Evolutionary conservation across 2,113 vertebrate genomes (phyloP), one percentile per base, ranked within the genome.

Genomic region (Silurus asotus): DNA sequence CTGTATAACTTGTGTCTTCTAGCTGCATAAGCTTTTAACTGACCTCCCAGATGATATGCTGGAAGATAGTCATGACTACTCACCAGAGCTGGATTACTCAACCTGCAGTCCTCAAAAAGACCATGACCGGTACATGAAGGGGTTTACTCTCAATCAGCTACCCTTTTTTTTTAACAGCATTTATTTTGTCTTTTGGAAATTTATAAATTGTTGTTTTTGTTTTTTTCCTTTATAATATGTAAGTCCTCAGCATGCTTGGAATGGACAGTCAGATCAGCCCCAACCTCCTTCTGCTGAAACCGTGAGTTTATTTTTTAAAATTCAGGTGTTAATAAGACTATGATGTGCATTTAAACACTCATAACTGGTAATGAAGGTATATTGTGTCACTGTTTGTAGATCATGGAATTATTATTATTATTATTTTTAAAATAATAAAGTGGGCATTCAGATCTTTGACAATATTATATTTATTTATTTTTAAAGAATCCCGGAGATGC

Each of bases 11-110:
- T 84, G 59, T 79, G 58, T 82, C 51, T 55, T 87, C 49, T 75
- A 99, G 98, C 92, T 99, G 87, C 97, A 99, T 83, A 96, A 97
- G 5, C 91, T 99, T 14, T 91, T 99, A 93, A 98, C 97, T n/a
- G 96, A 97, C 92, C 95, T 99, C 91, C 97, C 97, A 2, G 97
- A 98, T 93, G 97, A 99, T 89, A 97, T 99, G 97, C 94, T 99
- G 87, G 98, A 99, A 70, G 97, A 98, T 90, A 97, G 96, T 89
- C 92, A 93, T 77, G 96, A 99, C 77, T 97, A 96, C 88, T 96
- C 95, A 51, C 94, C 95, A 0, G 96, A 96, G 70, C 90, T 91
- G 74, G 95, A 93, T 82, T 93, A 89, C 89, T 96, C 95, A 0
- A 93, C 95, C 87, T 95, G 94, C 82, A 96, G 94, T 64, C 93